Evolutionary conservation across 2,113 vertebrate species (phyloP).

Genomic region (Engraulis encrasicolus): DNA sequence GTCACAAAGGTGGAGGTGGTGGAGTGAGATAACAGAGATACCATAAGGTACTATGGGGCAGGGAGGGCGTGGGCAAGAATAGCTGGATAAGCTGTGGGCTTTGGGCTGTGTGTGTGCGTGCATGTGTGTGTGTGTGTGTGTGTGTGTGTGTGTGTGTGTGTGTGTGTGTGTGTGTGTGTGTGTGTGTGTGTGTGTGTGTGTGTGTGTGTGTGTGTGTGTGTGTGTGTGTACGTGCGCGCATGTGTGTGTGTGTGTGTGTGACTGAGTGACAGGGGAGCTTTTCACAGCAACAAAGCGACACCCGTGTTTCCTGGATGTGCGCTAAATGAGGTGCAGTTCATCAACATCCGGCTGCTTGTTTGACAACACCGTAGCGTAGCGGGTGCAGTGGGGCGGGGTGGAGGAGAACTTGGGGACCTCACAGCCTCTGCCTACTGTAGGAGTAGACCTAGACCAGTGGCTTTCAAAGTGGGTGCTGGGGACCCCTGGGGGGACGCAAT

Average conservation of each 20-base stretch:
- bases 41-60: not conserved
- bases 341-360: conserved; percentile 23
- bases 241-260: no score
- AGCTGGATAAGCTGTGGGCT: not conserved
- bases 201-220: no score
- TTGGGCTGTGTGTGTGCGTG: no score
- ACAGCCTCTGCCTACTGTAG: not conserved
- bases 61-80: no score
- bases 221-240: no score
- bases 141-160: no score
- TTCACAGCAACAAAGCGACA: not conserved
- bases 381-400: not conserved
- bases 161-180: no score
- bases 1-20: not conserved
- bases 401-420: conserved; percentile 42
- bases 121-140: no score
- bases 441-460: not conserved
- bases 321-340: conserved; percentile 56
- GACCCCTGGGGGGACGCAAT: no score
- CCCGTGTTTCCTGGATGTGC: conserved; percentile 25
- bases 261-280: not conserved
- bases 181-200: no score
- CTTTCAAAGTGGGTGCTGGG: no score
- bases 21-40: not conserved
- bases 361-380: conserved; percentile 5